phyloP scores from a whole-genome alignment of 2,113 vertebrate genomes.

The Leptosomus discolor region DNA sequence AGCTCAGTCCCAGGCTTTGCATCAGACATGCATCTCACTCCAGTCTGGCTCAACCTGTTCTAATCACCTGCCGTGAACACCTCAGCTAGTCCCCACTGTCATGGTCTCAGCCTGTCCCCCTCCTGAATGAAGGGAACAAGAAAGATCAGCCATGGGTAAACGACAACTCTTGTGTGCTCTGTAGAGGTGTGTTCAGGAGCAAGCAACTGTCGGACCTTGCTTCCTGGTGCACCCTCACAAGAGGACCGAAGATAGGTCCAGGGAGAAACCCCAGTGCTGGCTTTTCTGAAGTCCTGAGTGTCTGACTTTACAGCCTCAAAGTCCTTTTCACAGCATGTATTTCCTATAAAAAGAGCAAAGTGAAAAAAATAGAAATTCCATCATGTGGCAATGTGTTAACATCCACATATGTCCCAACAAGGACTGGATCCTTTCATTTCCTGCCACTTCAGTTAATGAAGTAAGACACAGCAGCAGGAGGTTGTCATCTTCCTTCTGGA shows the following conservation, averaged over 20 bases:
- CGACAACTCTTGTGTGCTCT: background rate
- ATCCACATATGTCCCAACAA: slow-evolving; percentile 64
- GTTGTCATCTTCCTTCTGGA: slow-evolving; percentile 60
- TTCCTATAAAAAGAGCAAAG: slow-evolving; percentile 64
- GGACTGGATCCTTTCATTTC: slow-evolving; percentile 49
- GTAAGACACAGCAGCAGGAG: slow-evolving; percentile 61
- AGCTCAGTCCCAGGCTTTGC: background rate
- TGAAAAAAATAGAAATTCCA: slow-evolving; percentile 44
- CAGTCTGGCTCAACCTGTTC: background rate
- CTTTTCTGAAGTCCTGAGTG: background rate
- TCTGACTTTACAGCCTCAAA: slow-evolving; percentile 42
- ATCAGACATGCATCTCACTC: background rate
- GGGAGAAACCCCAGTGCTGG: background rate
- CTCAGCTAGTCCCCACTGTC: background rate
- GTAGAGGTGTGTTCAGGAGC: background rate
- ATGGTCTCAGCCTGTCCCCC: background rate
- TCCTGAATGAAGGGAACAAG: background rate
- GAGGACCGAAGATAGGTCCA: background rate
- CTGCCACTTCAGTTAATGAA: slow-evolving; percentile 60
- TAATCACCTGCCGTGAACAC: background rate
- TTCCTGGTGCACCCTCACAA: background rate
- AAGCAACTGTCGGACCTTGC: background rate
- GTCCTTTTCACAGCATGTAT: background rate
- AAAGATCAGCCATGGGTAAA: background rate
- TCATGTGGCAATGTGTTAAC: slow-evolving; percentile 64